Evolutionary conservation across 2,797 vertebrate species (phyloP), one percentile per base, ranked within the genome.

Genomic region (Acestrorhynchus altus): DNA sequence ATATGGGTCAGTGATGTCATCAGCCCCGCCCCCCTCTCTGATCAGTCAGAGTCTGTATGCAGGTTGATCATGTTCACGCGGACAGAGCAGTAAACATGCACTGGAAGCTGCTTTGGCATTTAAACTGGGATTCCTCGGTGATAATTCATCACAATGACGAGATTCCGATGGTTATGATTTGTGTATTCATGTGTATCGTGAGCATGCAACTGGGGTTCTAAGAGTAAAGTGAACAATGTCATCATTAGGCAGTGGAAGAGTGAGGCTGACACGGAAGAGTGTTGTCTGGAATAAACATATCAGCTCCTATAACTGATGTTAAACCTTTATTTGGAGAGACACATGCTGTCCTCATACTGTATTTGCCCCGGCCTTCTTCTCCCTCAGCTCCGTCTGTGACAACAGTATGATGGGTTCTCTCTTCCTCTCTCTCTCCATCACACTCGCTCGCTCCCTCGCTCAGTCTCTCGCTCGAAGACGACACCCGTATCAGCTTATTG

Each of bases 231-330:
- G 18, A 49, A 39, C 1, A n/a, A 49, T 61, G 20, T 1, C 4
- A 24, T 9, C 15, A 3, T 3, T 40, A 15, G 18, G 4, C 0
- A 1, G n/a, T 20, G 3, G 16, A 66, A 42, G 35, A 3, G 22
- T 13, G 31, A 75, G 26, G 47, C 11, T 64, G 57, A 60, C 64
- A 22, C 16, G 31, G 26, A 76, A 44, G 57, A n/a, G 28, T 22
- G 52, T 16, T 61, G 20, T 26, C 52, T 68, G 35, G 64, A 66
- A 64, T 63, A 56, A 54, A 73, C 31, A 35, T 31, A 54, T 72
- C 63, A 67, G 60, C 72, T 47, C 61, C 46, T 56, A 24, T 61
- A 20, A 65, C 20, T 12, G 44, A 56, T 47, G 4, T 18, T 64
- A 39, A 72, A 77, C 9, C 35, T 26, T 47, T 15, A 68, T 79